These are phyloP conservation scores for Dromococcyx pavoninus DNA, from an alignment of 2,797 vertebrate genomes.

Conservation along the genomic window DNA sequence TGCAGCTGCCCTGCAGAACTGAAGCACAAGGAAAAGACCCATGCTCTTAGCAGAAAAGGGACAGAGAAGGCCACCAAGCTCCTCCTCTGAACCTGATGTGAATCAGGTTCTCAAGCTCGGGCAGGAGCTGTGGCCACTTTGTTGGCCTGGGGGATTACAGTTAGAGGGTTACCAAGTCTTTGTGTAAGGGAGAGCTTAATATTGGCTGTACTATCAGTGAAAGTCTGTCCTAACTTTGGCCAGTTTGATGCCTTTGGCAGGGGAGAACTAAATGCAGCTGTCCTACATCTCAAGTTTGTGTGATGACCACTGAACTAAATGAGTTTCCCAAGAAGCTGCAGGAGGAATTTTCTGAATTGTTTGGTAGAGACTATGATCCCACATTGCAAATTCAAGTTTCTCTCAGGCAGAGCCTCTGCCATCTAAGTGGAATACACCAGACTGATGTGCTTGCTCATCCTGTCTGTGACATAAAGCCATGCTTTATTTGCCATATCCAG, in stretches of 20 bases:
- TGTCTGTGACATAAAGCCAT: not conserved
- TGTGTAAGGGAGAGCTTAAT: not conserved
- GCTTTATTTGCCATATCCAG: not conserved
- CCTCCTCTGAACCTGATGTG: not conserved
- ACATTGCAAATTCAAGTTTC: not conserved
- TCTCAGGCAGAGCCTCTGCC: not conserved
- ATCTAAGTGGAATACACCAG: not conserved
- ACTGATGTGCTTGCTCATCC: not conserved
- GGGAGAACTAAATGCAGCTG: not conserved
- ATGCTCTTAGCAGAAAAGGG: not conserved
- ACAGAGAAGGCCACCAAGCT: not conserved
- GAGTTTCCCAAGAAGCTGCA: not conserved
- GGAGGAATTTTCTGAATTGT: not conserved
- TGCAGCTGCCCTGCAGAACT: not conserved
- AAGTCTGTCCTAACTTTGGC: not conserved
- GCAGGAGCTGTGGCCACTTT: not conserved
- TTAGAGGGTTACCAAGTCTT: not conserved
- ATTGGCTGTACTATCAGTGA: not conserved
- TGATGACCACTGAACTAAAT: not conserved
- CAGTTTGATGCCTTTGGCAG: not conserved
- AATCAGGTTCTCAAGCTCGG: not conserved
- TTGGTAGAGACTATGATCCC: not conserved
- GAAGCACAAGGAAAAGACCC: not conserved
- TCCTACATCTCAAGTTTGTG: not conserved
- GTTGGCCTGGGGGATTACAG: not conserved